phyloP scores from a whole-genome alignment of 2,797 vertebrate genomes.

The Sternotherus odoratus region DNA sequence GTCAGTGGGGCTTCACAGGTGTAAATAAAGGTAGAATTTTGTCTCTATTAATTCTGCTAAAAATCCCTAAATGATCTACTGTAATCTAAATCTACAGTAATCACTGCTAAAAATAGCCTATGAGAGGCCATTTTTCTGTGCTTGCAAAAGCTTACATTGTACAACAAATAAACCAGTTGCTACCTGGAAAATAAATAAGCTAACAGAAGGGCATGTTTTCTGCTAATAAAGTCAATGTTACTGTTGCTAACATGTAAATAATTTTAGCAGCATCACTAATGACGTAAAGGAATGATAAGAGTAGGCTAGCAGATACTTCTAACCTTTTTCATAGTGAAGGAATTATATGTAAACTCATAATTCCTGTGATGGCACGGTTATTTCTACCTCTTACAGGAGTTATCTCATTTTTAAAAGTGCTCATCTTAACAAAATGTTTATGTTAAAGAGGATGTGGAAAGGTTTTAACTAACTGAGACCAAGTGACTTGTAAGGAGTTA shows the following conservation, averaged over 20 bases:
- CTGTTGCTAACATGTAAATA: fast-evolving
- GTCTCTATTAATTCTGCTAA: conserved; percentile 38
- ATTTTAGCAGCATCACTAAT: background rate
- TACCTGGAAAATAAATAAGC: conserved; percentile 37
- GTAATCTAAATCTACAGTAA: conserved; percentile 61
- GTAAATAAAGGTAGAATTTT: conserved; percentile 47
- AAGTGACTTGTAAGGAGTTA: background rate
- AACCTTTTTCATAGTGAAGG: background rate
- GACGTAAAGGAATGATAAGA: background rate
- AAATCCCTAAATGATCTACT: conserved; percentile 43
- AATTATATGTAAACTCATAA: background rate
- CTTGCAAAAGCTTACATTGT: conserved; percentile 29
- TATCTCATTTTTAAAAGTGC: background rate
- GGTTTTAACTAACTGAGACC: background rate
- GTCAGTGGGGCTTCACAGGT: background rate
- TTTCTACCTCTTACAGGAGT: background rate
- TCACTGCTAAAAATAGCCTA: conserved; percentile 62
- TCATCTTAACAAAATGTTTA: background rate
- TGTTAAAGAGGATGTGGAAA: background rate
- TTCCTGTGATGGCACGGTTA: background rate
- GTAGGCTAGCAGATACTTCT: background rate
- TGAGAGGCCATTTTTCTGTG: background rate
- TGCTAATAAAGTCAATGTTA: background rate
- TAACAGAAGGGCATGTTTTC: background rate
- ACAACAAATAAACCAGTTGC: background rate